These are phyloP conservation scores for Saguinus midas DNA, from an alignment of 2,113 vertebrate species.

Conservation along the genomic window DNA sequence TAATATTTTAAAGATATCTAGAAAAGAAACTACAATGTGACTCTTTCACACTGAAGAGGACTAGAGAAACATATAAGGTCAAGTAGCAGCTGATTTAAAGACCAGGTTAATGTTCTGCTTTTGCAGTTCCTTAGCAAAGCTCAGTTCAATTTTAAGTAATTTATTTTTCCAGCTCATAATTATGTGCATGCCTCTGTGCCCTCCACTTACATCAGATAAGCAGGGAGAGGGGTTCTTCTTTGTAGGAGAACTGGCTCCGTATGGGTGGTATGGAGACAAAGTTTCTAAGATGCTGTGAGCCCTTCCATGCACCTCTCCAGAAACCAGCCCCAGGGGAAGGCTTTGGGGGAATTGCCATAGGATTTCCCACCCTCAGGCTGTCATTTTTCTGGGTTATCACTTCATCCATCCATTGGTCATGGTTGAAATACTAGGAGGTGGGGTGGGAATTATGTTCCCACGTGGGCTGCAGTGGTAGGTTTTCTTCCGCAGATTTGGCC, in stretches of 20 bases:
- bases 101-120: background rate
- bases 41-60: background rate
- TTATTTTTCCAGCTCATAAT: background rate
- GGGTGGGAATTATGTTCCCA: background rate
- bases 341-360: background rate
- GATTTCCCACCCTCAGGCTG: background rate
- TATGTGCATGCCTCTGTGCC: background rate
- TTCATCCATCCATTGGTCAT: background rate
- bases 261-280: background rate
- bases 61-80: background rate
- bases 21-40: background rate
- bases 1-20: constrained; percentile 7
- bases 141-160: background rate
- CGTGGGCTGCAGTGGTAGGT: background rate
- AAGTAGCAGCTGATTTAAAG: background rate
- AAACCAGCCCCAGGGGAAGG: background rate
- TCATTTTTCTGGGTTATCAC: background rate
- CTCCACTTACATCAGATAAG: background rate
- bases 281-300: background rate
- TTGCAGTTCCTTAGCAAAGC: background rate
- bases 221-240: background rate
- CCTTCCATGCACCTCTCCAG: background rate
- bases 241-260: background rate
- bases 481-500: background rate
- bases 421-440: no score